Base-by-base conservation (phyloP, 2,113 vertebrate species). In the Cyphomyrus discorhynchus region DNA sequence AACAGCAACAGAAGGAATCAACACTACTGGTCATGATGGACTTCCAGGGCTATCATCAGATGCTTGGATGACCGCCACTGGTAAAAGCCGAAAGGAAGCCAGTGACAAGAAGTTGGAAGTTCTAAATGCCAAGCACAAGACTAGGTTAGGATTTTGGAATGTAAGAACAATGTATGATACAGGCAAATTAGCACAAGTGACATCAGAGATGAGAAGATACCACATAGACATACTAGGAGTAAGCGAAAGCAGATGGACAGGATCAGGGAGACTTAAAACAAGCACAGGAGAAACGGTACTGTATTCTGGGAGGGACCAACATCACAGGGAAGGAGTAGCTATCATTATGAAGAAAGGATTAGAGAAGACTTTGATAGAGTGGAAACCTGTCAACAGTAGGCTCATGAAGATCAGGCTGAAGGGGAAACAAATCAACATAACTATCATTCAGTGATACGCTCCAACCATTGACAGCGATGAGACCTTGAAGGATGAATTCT, bases 341-440 rank as follows among this genome's bases (percentile, higher is more conserved):
- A 62, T 89, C 50, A 89, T 89, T 80, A 4, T 89, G 17, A 89
- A 86, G n/a, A 89, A 89, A 15, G 50, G 39, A 58, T 24, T 47
- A 24, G 11, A 86, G 10, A 85, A 47, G 42, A 47, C 80, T 0
- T 52, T 89, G 5, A 9, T 89, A 9, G n/a, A 86, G 45, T 86
- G 82, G 56, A 86, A 66, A 11, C 89, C 80, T 45, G 42, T 89
- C 21, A 86, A 86, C 42, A 86, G 82, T 24, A 70, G 74, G 47
- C 24, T 84, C 4, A 46, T 84, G 74, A 45, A n/a, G 24, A n/a
- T 52, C 27, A 89, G 66, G 27, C 21, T 35, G 11, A 70, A 45
- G 70, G 66, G 88, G n/a, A 88, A 77, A 74, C 27, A 77, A 27
- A 49, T 88, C 13, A 88, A 50, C n/a, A 74, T 19, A 4, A 74